Evolutionary conservation across 2,888 invertebrate genomes (phyloP), one percentile per base, ranked within the genome.

Genomic region (Ypsolopha sequella): DNA sequence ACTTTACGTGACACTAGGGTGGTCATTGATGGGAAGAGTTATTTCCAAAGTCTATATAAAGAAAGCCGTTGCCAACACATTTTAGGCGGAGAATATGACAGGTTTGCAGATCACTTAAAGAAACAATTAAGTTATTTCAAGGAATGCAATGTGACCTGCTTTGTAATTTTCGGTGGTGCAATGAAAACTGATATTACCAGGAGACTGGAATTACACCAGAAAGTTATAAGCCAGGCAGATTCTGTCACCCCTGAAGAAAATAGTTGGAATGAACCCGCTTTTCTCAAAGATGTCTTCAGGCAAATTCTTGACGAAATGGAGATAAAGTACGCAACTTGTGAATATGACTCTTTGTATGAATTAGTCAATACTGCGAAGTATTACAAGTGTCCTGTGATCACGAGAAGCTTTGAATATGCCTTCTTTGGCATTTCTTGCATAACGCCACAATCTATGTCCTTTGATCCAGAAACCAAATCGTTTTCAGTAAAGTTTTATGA

Each of bases 361-460:
- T 56, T 70, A 4, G 45, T 68, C 1, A 58, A 53, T 34, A 50
- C 64, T 1, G 64, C 66, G 9, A 61, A 53, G 50, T 54, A 56
- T 45, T 55, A 58, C 6, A 54, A 59, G 6, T 66, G 63, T 49
- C 64, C 68, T 6, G 58, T 70, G 8, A 34, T 70, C n/a, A 70
- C 64, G 0, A 53, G 58, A 34, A 60, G 61, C 9, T 34, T 63
- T 11, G 68, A 68, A 39, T 64, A 63, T 43, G 58, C 58, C 44
- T 54, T 68, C 13, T 61, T 56, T 38, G 47, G 51, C 34, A 35
- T 52, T 43, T 39, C 51, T 8, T 54, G 53, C 9, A 41, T 56
- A 24, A 11, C 52, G n/a, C 54, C 52, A 6, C 34, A 38, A 1
- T 50, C 53, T 7, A 33, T 53, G 8, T 14, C 8, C 9, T 54